Evolutionary conservation across 2,797 vertebrate genomes (phyloP).

Genomic region (Liasis olivaceus): DNA sequence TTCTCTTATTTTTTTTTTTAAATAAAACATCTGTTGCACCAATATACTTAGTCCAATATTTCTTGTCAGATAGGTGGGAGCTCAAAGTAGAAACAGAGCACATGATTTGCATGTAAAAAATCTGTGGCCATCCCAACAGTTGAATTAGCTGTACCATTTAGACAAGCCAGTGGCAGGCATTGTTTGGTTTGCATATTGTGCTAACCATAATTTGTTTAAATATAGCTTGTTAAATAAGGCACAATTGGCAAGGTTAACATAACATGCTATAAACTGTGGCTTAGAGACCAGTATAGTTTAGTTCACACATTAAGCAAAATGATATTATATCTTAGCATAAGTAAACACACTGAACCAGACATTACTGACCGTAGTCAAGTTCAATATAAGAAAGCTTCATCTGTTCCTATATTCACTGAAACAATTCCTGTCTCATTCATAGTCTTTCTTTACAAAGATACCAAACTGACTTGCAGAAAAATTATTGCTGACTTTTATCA

Average conservation of each 20-base stretch:
- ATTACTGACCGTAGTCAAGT: background rate
- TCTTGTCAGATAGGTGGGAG: background rate
- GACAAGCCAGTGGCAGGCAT: background rate
- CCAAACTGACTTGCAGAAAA: background rate
- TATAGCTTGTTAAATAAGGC: background rate
- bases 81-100: background rate
- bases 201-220: background rate
- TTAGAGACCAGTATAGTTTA: background rate
- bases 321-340: background rate
- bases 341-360: background rate
- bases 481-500: background rate
- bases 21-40: no score
- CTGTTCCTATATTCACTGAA: background rate
- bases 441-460: background rate
- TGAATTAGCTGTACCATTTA: background rate
- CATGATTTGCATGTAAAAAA: background rate
- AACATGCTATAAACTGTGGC: background rate
- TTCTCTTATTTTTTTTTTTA: no score
- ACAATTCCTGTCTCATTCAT: background rate
- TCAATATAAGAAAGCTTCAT: background rate
- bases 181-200: background rate
- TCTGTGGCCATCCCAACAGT: background rate
- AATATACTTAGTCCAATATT: background rate
- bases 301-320: background rate
- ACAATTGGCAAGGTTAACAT: background rate